Percentiles rank a stretch among this genome's conserved stretches.
Evolutionary conservation across 2,888 invertebrate genomes (phyloP).

Genomic region (Chalcosyrphus nemorum): DNA sequence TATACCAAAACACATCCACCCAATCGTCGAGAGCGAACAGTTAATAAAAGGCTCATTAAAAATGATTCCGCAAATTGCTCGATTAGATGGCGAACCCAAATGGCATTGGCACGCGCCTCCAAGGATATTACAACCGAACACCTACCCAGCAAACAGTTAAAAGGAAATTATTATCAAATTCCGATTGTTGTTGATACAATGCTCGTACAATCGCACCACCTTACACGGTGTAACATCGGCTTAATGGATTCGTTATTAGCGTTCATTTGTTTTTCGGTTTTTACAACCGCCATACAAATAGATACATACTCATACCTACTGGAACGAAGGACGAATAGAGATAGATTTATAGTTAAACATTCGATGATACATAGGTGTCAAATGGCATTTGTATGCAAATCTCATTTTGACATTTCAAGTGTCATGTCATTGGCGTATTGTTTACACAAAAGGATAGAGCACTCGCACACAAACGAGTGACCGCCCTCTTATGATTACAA

Average conservation of each 20-base stretch:
- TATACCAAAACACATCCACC: neutral
- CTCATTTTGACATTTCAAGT: neutral
- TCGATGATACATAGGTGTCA: too few species aligned
- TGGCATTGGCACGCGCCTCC: neutral
- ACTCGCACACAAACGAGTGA: too few species aligned
- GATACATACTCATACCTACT: too few species aligned
- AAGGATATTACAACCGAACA: neutral
- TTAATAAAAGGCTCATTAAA: conserved; percentile 19
- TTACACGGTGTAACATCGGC: neutral
- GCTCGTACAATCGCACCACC: too few species aligned
- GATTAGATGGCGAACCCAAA: neutral
- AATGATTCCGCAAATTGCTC: conserved; percentile 12
- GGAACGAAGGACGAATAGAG: too few species aligned
- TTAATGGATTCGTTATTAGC: neutral
- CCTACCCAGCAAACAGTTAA: neutral
- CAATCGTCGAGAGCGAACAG: neutral
- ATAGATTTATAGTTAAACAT: too few species aligned
- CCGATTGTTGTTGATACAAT: neutral
- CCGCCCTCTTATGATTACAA: too few species aligned
- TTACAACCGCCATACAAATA: too few species aligned
- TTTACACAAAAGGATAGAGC: neutral
- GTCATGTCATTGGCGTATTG: neutral
- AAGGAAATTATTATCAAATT: conserved; percentile 10
- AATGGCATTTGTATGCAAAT: neutral
- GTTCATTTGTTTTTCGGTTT: neutral